Evolutionary conservation across 2,888 invertebrate genomes (phyloP), one percentile per base, ranked within the genome.

Genomic region (Asteroscopus sphinx): DNA sequence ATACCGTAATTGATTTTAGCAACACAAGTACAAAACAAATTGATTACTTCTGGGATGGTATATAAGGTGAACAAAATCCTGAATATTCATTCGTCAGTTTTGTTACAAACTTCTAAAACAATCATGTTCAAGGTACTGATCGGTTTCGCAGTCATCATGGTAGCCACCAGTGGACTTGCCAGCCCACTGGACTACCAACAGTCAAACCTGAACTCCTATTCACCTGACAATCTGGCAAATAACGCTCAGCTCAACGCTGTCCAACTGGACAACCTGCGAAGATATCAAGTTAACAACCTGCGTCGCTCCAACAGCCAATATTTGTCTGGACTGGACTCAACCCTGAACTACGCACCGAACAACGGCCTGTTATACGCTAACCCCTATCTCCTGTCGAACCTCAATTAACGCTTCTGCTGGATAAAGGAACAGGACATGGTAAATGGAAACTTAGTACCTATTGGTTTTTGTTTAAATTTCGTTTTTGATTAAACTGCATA

Each of bases 71-170:
- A 1, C 15, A 12, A 0, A 9, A 9, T 13, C 8, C 0, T 2
- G 8, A 25, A 9, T 13, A 13, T 1, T 8, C 8, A 39, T 39
- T 40, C 13, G 21, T 15, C 16, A 30, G 30, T 42, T 30, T 13
- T 5, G 11, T 42, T 41, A 1, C 12, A 1, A 3, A 37, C 2
- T 30, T 6, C 9, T 0, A 21, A 13, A 33, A 5, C 2, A 1
- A 45, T 0, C 11, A 48, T 48, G 48, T 32, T 39, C 13, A 48
- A 48, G 21, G 4, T 39, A 39, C 3, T 48, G 1, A 11, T 30
- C 1, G 30, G 13, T 32, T 21, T 48, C 6, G 30, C 39, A 6
- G 12, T 48, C 9, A 1, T 39, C 8, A 17, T 39, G 30, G 6
- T 30, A 1, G 3, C 17, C 9, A 6, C 9, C 11, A 5, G 17